Base-by-base conservation (phyloP, 92 coral and sea anemone genomes). In the Epizoanthus scotinus region DNA sequence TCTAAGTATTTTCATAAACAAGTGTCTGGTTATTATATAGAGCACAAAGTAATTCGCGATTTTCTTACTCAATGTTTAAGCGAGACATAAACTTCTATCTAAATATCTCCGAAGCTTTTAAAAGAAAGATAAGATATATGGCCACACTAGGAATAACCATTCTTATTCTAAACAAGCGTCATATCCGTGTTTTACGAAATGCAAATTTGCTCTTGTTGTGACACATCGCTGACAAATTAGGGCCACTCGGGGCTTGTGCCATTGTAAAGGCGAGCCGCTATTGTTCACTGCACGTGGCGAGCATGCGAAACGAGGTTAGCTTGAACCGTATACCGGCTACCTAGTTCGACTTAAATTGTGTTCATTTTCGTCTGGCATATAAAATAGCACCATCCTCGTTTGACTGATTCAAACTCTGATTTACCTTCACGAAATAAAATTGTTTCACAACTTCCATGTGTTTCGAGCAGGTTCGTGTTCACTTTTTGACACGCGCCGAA, bases 231-330 rank as follows among this genome's bases (percentile, higher is more conserved):
- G 90, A 87, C 97, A 92, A 89, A 89, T 82, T 83, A 86, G 82
- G 87, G 86, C 88, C 86, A 83, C 64, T 79, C 85, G 34, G 89
- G 82, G 94, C 84, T 84, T 82, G 78, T 56, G 75, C 91, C 90
- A 95, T 95, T 95, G 93, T 83, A 53, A 73, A 91, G 89, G 89
- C 99, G 87, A 73, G 62, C 83, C 63, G 50, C 94, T 78, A 93
- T 95, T 95, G 99, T 95, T 74, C 58, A 28, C 36, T 85, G 92
- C 99, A 95, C 99, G 99, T 95, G 99, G 99, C 96, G 86, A 84
- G 90, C 88, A 92, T 86, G 86, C 78, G 84, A 85, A 83, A 87
- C 85, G 86, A 88, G 85, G 79, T 63, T 85, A 55, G 60, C 60
- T 42, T 24, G 66, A 88, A 54, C 66, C 58, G 38, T 54, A 27